phyloP scores from a whole-genome alignment of 1,140 invertebrate species.

The Mylabris phalerata region DNA sequence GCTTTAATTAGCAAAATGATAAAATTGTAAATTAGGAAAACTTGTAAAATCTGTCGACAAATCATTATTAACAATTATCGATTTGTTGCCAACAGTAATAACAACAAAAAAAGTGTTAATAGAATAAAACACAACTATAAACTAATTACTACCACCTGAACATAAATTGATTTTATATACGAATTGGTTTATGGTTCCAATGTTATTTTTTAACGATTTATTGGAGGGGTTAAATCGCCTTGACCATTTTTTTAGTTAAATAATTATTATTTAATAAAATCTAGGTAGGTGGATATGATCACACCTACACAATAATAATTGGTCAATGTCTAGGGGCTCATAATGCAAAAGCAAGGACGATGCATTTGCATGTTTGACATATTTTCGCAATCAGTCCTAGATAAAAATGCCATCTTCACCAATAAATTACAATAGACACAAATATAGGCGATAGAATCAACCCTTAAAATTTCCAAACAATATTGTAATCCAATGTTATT shows the following conservation, averaged over 20 bases:
- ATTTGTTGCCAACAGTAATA: background rate
- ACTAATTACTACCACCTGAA: conserved; percentile 26
- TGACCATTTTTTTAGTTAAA: conserved; percentile 29
- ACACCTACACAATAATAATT: conserved; percentile 16
- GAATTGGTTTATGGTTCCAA: conserved; percentile 16
- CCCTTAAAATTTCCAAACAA: too few species aligned
- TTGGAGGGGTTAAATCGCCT: conserved; percentile 26
- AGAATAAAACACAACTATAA: background rate
- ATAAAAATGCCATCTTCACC: conserved; percentile 2
- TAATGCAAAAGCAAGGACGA: conserved; percentile 18
- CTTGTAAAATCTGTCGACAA: too few species aligned
- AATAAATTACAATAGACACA: too few species aligned
- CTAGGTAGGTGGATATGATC: conserved; percentile 1
- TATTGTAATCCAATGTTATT: too few species aligned
- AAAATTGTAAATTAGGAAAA: too few species aligned
- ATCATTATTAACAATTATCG: too few species aligned
- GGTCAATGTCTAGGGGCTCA: conserved; percentile 25
- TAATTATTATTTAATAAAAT: conserved; percentile 3
- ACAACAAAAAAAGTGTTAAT: background rate
- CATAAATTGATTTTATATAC: conserved; percentile 27
- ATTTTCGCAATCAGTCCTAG: conserved; percentile 19
- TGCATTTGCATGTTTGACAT: conserved; percentile 20
- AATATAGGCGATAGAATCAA: too few species aligned
- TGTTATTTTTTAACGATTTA: conserved; percentile 10
- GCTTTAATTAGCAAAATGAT: too few species aligned